Evolutionary conservation across 2,888 invertebrate species (phyloP).

Genomic region (Parnassius orleans): DNA sequence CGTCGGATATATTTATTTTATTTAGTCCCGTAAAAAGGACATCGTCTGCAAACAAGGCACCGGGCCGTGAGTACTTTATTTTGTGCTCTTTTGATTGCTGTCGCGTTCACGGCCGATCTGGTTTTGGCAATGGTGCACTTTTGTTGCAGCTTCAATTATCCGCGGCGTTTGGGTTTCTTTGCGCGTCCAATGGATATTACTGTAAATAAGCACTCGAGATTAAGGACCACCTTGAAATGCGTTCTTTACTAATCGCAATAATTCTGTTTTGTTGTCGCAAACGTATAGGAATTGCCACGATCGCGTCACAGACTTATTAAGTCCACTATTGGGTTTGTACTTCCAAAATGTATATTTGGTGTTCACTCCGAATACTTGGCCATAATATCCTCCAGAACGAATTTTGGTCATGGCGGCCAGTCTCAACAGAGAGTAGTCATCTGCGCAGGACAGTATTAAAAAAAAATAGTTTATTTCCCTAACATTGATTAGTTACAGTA

Average conservation of each 20-base stretch:
- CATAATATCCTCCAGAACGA: no score
- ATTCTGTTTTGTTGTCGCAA: constrained; percentile 5
- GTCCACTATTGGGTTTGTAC: no score
- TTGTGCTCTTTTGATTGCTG: constrained; percentile 41
- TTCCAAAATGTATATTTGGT: no score
- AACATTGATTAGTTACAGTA: no score
- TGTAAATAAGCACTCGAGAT: constrained; percentile 58
- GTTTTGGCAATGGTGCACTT: constrained; percentile 51
- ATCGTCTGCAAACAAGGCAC: constrained; percentile 55
- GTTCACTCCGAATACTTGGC: no score
- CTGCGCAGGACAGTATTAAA: no score
- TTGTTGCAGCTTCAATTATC: constrained; percentile 62
- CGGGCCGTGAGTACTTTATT: constrained; percentile 63
- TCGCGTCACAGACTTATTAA: no score
- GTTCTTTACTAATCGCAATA: constrained; percentile 10
- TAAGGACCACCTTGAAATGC: constrained; percentile 45
- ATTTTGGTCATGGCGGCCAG: no score
- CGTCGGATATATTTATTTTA: constrained; percentile 58
- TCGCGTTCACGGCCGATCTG: constrained; percentile 61
- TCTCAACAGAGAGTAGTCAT: no score
- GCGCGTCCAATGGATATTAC: constrained; percentile 49
- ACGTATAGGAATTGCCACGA: not conserved
- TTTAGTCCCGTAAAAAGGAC: constrained; percentile 60
- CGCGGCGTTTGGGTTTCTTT: constrained; percentile 51
- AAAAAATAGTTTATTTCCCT: no score